These are phyloP conservation scores for Pseudomyrmex dendroicus DNA, from an alignment of 1,140 invertebrate genomes.

Conservation along the genomic window DNA sequence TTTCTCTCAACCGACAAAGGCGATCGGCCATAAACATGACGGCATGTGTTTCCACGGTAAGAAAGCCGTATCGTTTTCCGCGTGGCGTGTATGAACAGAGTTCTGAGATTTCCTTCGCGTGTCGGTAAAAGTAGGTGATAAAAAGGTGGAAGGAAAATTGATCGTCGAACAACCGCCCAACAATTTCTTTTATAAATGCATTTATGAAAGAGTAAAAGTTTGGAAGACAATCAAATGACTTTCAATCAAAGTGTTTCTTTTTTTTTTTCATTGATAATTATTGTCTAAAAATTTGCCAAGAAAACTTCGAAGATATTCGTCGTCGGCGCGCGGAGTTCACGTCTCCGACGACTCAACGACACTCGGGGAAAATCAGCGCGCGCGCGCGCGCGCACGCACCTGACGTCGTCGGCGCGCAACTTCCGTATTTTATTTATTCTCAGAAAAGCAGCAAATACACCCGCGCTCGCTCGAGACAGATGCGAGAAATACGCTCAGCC, in stretches of 20 bases:
- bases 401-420: neutral
- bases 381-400: neutral
- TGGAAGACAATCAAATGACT: too few species aligned
- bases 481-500: conserved; percentile 63
- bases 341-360: neutral
- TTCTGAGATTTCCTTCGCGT: neutral
- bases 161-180: neutral
- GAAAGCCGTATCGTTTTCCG: conserved; percentile 22
- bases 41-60: conserved; percentile 10
- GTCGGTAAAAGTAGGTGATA: neutral
- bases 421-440: conserved; percentile 36
- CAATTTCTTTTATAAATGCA: neutral
- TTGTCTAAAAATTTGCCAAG: neutral
- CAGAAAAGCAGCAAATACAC: neutral
- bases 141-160: conserved; percentile 6
- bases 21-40: neutral
- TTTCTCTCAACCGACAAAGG: neutral
- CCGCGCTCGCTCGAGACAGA: conserved; percentile 40
- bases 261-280: neutral
- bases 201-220: neutral
- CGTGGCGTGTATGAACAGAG: neutral
- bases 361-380: neutral
- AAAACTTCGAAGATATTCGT: neutral
- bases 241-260: neutral
- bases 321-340: too few species aligned